Conservation (phyloP, 2,797 vertebrate genomes). For the Cyclura pinguis region DNA sequence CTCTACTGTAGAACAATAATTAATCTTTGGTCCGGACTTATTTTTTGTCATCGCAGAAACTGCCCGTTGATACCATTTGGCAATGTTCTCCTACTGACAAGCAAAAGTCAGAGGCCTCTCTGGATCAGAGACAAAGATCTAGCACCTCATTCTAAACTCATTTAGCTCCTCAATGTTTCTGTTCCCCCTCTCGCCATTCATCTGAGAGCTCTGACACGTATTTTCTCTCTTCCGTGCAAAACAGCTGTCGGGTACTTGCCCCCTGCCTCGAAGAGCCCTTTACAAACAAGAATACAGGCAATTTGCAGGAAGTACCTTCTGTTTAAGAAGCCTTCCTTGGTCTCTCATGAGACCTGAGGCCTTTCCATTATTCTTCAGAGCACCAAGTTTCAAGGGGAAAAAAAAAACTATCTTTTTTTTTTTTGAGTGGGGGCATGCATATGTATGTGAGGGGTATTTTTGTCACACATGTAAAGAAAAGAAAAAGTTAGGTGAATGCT, state of each 20-base stretch:
- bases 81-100: background rate
- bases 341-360: background rate
- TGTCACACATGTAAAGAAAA: background rate
- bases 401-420: background rate
- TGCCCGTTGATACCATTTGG: background rate
- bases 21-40: background rate
- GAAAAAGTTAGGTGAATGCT: constrained; percentile 4
- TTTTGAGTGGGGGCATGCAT: background rate
- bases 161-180: background rate
- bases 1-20: background rate
- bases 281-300: constrained; percentile 36
- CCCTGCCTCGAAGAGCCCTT: constrained; percentile 48
- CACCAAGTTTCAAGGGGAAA: background rate
- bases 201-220: constrained; percentile 50
- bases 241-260: constrained; percentile 61
- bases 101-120: background rate
- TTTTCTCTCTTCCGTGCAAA: constrained; percentile 45
- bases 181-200: constrained; percentile 2
- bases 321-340: background rate
- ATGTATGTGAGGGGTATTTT: background rate
- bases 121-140: background rate
- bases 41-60: background rate
- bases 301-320: background rate
- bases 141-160: background rate
- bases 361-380: background rate